These are phyloP conservation scores for Lophius americanus DNA, from an alignment of 2,797 vertebrate species.

Conservation along the genomic window DNA sequence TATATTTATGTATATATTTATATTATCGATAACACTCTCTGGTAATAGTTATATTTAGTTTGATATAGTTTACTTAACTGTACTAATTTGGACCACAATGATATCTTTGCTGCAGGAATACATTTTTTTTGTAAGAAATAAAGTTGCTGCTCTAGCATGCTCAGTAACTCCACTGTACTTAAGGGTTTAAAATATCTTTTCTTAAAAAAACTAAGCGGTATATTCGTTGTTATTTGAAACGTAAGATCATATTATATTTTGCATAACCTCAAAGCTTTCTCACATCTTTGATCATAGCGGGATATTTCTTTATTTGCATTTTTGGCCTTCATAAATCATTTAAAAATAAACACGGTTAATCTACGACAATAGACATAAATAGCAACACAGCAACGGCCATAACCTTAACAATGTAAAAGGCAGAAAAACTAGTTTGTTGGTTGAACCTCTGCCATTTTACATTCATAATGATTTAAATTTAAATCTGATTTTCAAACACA, in stretches of 20 bases:
- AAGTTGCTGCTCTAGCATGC: too few species aligned
- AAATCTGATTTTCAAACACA: too few species aligned
- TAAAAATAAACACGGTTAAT: not conserved
- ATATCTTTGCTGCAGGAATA: not conserved
- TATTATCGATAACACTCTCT: not conserved
- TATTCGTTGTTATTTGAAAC: not conserved
- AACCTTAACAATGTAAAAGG: not conserved
- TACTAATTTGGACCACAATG: not conserved
- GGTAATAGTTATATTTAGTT: not conserved
- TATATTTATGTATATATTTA: too few species aligned
- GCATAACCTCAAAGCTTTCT: not conserved
- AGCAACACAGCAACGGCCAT: not conserved
- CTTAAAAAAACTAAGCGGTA: too few species aligned
- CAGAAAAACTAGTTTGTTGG: too few species aligned
- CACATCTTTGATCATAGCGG: slow-evolving; percentile 1
- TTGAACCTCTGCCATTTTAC: too few species aligned
- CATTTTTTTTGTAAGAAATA: too few species aligned
- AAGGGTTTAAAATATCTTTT: too few species aligned
- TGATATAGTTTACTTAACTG: not conserved
- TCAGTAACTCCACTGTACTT: too few species aligned
- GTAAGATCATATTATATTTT: not conserved
- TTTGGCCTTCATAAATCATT: not conserved
- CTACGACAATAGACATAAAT: too few species aligned
- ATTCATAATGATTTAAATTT: too few species aligned
- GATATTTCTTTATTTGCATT: not conserved